Base-by-base conservation (phyloP, 2,888 invertebrate genomes). In the Ophioninae sp. region DNA sequence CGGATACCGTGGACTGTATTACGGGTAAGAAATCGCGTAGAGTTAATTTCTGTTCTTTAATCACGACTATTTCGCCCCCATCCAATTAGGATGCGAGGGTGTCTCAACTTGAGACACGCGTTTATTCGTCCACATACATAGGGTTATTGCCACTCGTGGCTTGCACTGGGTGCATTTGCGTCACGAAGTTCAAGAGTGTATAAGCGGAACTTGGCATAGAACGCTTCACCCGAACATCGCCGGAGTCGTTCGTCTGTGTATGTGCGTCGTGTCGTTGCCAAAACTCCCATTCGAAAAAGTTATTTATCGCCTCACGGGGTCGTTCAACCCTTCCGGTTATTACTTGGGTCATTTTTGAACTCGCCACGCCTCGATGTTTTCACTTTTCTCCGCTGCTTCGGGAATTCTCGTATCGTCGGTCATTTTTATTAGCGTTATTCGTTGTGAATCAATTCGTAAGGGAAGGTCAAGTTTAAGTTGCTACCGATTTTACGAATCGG, bases 141-240 rank as follows among this genome's bases (percentile, higher is more conserved):
- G 64, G 81, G 77, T 83, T 78, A 81, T 78, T 74, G 83, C 77
- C 64, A 65, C 70, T 37, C 68, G 61, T 30, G 21, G 30, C 64
- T 50, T 74, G 64, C 57, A 50, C 56, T 59, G 56, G 10, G 72
- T 79, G 64, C 23, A 67, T 74, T 70, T 59, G 50, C 73, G 65
- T 17, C 67, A 37, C 64, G 75, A 84, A 81, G 84, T 84, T 84
- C 81, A 84, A 81, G 84, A 75, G 44, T 44, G 79, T 81, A 84
- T 79, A 76, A 84, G 81, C 79, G 81, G 57, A 81, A 84, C 81
- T 84, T 81, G 84, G 81, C 68, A 37, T 50, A 57, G 64, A 65
- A 57, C 72, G 56, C 59, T 39, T 69, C 23, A 72, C 21, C 41
- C 64, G 44, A 64, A 67, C 37, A 56, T 23, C 3, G 79, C 65